Evolutionary conservation across 2,797 vertebrate genomes (phyloP), one percentile per base, ranked within the genome.

Genomic region (Pseudocheirus occidentalis): DNA sequence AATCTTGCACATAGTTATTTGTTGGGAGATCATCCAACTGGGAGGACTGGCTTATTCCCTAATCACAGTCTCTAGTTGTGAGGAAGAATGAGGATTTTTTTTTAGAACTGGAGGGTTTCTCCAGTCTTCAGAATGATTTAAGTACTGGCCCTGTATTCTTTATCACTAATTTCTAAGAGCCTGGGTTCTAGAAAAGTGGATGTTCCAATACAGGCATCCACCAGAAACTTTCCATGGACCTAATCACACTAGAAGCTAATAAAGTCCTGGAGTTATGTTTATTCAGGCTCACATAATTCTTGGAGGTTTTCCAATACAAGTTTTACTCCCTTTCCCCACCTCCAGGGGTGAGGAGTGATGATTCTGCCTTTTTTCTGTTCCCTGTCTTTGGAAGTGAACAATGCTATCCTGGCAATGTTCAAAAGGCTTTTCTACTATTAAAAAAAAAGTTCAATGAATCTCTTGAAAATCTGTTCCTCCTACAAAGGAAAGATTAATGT

Each of bases 401-500:
- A 50, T 50, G 21, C 40, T 27, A 87, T 87, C 73, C n/a, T 81
- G 66, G n/a, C 21, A 87, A 87, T 28, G 21, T 87, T 46, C 40
- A 87, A 27, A 91, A 52, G 55, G 21, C 14, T 93, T 55, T 40
- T 18, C 92, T 95, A 92, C 55, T 34, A 53, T 40, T 92, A 34
- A 55, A 95, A 87, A 95, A 95, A 94, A 81, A 57, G 53, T 91
- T 50, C 87, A 90, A 53, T 95, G 95, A 96, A 94, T 96, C 95
- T 94, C n/a, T 46, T 90, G 14, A 62, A 93, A 81, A 34, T 34
- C 55, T 4, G 28, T 57, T 87, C 92, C 73, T 94, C 94, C 96
- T 95, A 24, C 92, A 94, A 95, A 96, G 55, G 21, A 62, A 96
- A 93, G 53, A 91, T 50, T 97, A 97, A 95, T 93, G 92, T 97